Base-by-base conservation (phyloP, 2,888 invertebrate species). In the Epinotia bilunana region DNA sequence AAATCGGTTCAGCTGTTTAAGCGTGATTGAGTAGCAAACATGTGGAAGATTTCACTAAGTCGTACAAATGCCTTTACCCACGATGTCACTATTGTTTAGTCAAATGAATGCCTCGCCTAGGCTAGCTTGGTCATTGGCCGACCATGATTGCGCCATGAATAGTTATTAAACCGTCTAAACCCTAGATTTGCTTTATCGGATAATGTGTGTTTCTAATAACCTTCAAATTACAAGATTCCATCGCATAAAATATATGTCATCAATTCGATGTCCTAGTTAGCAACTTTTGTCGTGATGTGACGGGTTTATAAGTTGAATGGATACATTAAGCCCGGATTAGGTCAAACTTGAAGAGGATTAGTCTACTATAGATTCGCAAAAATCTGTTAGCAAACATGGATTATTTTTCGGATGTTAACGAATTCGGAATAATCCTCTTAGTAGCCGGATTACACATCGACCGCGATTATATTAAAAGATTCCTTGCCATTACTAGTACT, bases 121-220 rank as follows among this genome's bases (percentile, higher is more conserved):
- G 49, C 64, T 60, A 65, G 74, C 58, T 55, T 71, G 70, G 53
- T 71, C 70, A 65, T 58, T 55, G 74, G 65, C 60, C 70, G 74
- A 60, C 74, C 70, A 53, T 71, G 74, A 74, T 64, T 53, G 70
- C 74, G 18, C 53, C 64, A 43, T 74, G 58, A 71, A 70, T 71
- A 65, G 33, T 68, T 68, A 69, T 61, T 71, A 74, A 39, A 65
- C 61, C 70, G 63, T 20, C 69, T 60, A 60, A 74, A 65, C 74
- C 65, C 70, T 74, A 71, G 60, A 49, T 74, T 57, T 64, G 9
- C 28, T 58, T 53, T 70, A 74, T 70, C 74, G 70, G 39, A 58
- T 70, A 74, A 74, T 71, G 70, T 61, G 65, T 74, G 67, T 57
- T 55, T 73, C 46, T 46, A 55, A 55, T 55, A 68, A 53, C 68